These are phyloP conservation scores for Eclectus roratus DNA, from an alignment of 2,113 vertebrate species.

Conservation along the genomic window DNA sequence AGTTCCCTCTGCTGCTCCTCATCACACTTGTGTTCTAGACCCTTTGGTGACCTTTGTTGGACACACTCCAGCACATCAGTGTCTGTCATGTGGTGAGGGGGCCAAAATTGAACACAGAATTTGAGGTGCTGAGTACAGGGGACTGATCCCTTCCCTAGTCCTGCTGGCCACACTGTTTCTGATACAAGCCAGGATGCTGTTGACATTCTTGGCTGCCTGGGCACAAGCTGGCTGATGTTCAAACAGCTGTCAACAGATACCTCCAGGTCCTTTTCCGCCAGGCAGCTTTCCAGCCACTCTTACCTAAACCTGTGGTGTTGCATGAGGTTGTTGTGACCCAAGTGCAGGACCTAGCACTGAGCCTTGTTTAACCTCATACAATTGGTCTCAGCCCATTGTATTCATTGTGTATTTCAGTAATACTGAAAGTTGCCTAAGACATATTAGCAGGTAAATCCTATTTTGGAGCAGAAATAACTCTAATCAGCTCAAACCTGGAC, in stretches of 20 bases:
- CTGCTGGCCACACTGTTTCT: background rate
- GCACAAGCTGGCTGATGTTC: background rate
- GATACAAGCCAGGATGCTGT: background rate
- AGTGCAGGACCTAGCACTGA: background rate
- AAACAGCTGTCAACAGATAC: background rate
- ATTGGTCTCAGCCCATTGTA: background rate
- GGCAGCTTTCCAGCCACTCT: background rate
- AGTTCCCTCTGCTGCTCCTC: background rate
- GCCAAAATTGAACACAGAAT: background rate
- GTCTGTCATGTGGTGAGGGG: background rate
- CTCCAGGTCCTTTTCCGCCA: background rate
- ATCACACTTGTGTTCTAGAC: background rate
- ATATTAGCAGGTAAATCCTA: background rate
- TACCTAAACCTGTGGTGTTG: no score
- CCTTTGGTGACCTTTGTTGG: background rate
- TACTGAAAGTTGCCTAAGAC: background rate
- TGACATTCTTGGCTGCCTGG: background rate
- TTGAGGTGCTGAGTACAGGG: accelerated
- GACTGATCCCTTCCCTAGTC: background rate
- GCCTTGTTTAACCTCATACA: background rate
- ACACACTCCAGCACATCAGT: background rate
- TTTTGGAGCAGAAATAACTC: background rate
- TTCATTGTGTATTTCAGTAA: background rate
- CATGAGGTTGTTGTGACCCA: background rate
- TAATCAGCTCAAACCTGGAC: background rate